These are phyloP conservation scores for Sinella curviseta DNA, from an alignment of 1,140 invertebrate genomes.

Conservation along the genomic window DNA sequence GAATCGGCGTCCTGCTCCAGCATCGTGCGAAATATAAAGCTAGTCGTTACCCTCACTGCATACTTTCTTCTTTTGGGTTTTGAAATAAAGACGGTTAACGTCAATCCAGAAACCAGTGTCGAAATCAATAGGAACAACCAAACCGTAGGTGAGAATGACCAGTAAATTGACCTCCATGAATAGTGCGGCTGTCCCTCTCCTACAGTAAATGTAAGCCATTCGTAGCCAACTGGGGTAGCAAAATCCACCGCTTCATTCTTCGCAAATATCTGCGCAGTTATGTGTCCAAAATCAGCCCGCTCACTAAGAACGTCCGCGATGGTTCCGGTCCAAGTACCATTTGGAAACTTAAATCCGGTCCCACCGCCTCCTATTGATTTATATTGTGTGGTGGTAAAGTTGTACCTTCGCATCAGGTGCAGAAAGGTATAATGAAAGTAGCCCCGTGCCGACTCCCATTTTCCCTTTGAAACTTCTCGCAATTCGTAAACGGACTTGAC, in stretches of 20 bases:
- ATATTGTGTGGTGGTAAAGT: slow-evolving; percentile 36
- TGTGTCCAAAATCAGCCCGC: background rate
- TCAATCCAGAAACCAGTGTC: background rate
- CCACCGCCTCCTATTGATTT: slow-evolving; percentile 36
- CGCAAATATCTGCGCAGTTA: background rate
- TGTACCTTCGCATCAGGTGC: slow-evolving; percentile 17
- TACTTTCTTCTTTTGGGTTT: background rate
- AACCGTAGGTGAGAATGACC: slow-evolving; percentile 18
- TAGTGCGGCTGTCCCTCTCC: slow-evolving; percentile 20
- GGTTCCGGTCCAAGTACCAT: slow-evolving; percentile 40
- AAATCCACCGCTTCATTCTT: slow-evolving; percentile 26
- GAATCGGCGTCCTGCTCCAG: slow-evolving; percentile 1
- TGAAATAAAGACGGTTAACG: background rate
- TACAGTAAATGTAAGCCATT: slow-evolving; percentile 42
- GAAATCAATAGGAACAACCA: slow-evolving; percentile 20
- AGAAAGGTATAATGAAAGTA: background rate
- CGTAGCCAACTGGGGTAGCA: slow-evolving; percentile 34
- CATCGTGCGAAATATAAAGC: background rate
- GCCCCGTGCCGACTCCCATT: slow-evolving; percentile 19
- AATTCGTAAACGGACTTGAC: slow-evolving; percentile 31
- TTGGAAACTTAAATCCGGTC: slow-evolving; percentile 24
- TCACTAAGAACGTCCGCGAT: background rate
- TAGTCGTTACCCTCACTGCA: too few relatives aligned
- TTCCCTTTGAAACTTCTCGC: background rate
- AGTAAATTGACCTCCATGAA: slow-evolving; percentile 40